phyloP scores from a whole-genome alignment of 2,888 invertebrate genomes.

The Perizoma affinitatum region DNA sequence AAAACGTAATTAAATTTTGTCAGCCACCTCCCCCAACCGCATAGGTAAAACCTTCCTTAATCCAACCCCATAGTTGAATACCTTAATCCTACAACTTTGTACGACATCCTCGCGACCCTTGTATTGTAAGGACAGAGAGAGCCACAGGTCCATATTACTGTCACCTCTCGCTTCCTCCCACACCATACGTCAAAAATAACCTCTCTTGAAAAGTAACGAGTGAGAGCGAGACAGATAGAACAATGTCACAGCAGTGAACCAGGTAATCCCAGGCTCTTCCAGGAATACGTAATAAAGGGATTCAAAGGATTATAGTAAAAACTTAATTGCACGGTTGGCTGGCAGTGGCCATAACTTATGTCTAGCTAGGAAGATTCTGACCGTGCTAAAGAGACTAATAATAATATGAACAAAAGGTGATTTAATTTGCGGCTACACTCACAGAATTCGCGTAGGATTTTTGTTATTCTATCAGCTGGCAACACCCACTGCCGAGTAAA shows the following conservation, averaged over 20 bases:
- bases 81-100: slow-evolving; percentile 1
- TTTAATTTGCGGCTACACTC: no score
- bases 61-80: slow-evolving; percentile 3
- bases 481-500: no score
- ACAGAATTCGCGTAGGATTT: no score
- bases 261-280: slow-evolving; percentile 17
- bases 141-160: slow-evolving; percentile 12
- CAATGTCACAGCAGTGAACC: slow-evolving; percentile 14
- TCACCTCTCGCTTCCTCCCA: background rate
- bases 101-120: background rate
- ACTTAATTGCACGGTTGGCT: slow-evolving; percentile 3
- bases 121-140: background rate
- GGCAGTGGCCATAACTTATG: no score
- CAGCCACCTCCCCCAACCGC: background rate
- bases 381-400: no score
- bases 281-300: slow-evolving; percentile 20
- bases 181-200: slow-evolving; percentile 4
- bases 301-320: slow-evolving; percentile 14
- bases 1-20: background rate
- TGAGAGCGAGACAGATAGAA: slow-evolving; percentile 7
- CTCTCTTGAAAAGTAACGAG: background rate
- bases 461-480: no score
- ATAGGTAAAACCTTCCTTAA: background rate
- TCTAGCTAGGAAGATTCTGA: no score
- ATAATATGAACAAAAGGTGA: no score